Evolutionary conservation across 2,113 vertebrate genomes (phyloP), one percentile per base, ranked within the genome.

Genomic region (Ictalurus furcatus): DNA sequence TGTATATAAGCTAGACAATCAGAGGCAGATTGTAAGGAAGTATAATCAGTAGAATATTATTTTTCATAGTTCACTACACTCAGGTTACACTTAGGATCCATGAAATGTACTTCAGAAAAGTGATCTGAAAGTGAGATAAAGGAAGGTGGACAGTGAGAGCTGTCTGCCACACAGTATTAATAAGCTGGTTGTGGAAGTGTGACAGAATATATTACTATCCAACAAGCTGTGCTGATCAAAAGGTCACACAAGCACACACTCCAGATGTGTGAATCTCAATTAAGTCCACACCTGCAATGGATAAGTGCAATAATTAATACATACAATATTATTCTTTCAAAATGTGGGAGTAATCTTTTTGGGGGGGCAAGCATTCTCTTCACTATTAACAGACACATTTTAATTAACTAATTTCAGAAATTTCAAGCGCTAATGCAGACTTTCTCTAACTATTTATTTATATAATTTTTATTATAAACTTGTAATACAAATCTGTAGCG

Each of bases 221-320:
- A 78, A n/a, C 88, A 88, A 85, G 67, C 69, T 88, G 88, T 78
- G 71, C 84, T 83, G 69, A 89, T 84, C 85, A 79, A 84, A 87
- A 84, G 73, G 88, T 84, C 82, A 85, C 56, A 81, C 73, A 23
- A 40, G 40, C 83, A 81, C 83, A 71, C 34, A 85, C 40, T 80
- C 86, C 90, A 91, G 92, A 90, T 91, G 90, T 89, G 86, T 44
- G 87, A 81, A 85, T 89, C 74, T 90, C 89, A 92, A 92, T 91
- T 89, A 92, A 84, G 54, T 81, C 63, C 86, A 87, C 86, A 92
- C 88, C 92, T 89, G 92, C 28, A 58, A 73, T 81, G 79, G 87
- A 79, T 89, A 90, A 89, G 85, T 78, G 59, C 79, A 89, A 89
- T 86, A 89, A 88, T 85, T 87, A 91, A 89, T 89, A 89, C 73